Base-by-base conservation (phyloP, 37 sponge, comb jelly and placozoan genomes). In the Halisarca cf. caerulea region DNA sequence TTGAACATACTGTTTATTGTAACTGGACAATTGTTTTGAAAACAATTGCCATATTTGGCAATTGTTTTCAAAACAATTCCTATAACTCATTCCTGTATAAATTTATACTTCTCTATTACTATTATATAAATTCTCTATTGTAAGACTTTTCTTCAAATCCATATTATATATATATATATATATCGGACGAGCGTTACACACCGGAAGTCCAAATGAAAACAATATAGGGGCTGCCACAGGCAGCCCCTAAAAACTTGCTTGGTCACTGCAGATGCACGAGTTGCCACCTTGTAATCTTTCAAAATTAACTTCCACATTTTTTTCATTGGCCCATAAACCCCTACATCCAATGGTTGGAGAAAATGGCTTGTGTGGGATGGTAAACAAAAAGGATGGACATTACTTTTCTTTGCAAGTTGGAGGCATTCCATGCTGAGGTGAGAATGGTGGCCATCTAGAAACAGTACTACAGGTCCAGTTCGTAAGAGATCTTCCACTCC, bases 261-360 rank as follows among this genome's bases (percentile, higher is more conserved):
- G 11, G 44, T 69, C 18, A 44, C 72, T 17, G n/a, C 45, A 34
- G 24, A 30, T n/a, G 38, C 83, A 25, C 30, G 38, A 9, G 66
- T 64, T 23, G 66, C 5, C 70, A 83, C 25, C 57, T 44, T 83
- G 72, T 44, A 44, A 18, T 2, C 15, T 27, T 83, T 83, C 83
- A 83, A 25, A 30, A 83, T 68, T n/a, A 42, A 9, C 30, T 20
- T 68, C 83, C 83, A 83, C 25, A 18, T 35, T 6, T 7, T 39
- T 55, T 83, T 83, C 6, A 68, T 54, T 5, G 82, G 82, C 37
- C 45, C 38, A 60, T 35, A 81, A 15, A 60, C 66, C 27, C 66
- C 82, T 18, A 81, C 82, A 81, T 81, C 82, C 39, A 81, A 18
- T 81, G 82, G 82, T 30, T 81, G 82, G 21, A 64, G 66, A n/a